Percentiles rank a stretch among this genome's conserved stretches.
phyloP scores from a whole-genome alignment of 2,113 vertebrate genomes.

The Empidonax traillii region DNA sequence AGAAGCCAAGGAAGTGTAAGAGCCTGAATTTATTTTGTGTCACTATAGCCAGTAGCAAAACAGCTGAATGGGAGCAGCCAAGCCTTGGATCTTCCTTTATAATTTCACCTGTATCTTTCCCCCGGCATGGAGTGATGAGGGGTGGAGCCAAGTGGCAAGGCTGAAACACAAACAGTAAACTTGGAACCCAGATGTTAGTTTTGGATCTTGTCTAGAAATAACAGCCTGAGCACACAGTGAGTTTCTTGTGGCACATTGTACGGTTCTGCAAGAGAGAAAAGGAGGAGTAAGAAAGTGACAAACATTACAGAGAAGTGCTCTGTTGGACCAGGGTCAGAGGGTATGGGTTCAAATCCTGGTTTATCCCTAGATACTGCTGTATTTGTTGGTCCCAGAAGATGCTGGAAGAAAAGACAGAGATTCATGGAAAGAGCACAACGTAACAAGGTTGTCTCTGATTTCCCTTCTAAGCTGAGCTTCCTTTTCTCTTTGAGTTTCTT shows the following conservation, averaged over 20 bases:
- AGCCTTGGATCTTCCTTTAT: neutral
- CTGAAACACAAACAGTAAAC: neutral
- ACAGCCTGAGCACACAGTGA: neutral
- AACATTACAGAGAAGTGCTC: neutral
- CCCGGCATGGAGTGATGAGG: neutral
- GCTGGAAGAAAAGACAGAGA: neutral
- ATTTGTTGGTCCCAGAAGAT: neutral
- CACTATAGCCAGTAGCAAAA: neutral
- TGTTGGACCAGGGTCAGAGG: neutral
- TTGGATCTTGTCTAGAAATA: conserved; percentile 25
- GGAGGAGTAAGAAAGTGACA: neutral
- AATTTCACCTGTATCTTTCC: conserved; percentile 15
- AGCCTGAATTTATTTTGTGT: neutral
- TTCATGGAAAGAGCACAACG: neutral
- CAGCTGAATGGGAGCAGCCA: neutral
- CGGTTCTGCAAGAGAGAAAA: neutral
- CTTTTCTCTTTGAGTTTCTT: neutral
- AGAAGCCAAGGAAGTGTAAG: neutral
- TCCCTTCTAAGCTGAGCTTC: neutral
- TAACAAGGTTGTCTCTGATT: neutral
- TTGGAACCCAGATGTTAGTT: neutral
- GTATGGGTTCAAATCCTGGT: neutral
- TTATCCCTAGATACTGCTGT: neutral
- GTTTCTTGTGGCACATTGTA: neutral
- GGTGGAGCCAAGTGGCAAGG: neutral